Conservation (phyloP, 2,888 invertebrate species). For the Agrypnus murinus region DNA sequence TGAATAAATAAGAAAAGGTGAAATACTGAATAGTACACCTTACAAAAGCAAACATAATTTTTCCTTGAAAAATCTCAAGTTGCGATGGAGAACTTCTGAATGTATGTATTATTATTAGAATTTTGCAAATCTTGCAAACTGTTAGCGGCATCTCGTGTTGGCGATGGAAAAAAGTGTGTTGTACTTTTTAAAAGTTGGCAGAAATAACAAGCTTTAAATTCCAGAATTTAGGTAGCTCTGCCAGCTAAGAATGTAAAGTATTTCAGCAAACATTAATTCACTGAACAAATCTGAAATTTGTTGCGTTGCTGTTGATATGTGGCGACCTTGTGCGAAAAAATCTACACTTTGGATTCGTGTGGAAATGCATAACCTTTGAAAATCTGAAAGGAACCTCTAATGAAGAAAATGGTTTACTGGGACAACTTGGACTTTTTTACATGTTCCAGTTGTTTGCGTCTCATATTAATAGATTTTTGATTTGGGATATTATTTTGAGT, state of each 20-base stretch:
- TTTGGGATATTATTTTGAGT: no score
- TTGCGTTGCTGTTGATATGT: constrained; percentile 3
- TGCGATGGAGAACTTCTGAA: not conserved
- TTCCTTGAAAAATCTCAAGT: not conserved
- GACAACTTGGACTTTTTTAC: no score
- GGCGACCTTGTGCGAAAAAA: not conserved
- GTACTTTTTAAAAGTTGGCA: constrained; percentile 2
- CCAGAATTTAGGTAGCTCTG: constrained; percentile 31
- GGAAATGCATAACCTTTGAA: not conserved
- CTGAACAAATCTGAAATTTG: constrained; percentile 9
- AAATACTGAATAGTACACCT: not conserved
- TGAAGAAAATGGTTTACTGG: no score
- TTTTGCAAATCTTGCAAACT: constrained; percentile 14
- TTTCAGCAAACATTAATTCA: constrained; percentile 11
- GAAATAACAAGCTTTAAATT: constrained; percentile 10
- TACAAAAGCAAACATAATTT: not conserved
- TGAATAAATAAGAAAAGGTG: not conserved
- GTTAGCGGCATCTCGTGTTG: constrained; percentile 20
- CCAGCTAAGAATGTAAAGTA: constrained; percentile 1
- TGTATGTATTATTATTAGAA: not conserved
- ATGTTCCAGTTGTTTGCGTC: no score
- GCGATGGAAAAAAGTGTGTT: not conserved
- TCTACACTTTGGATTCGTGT: not conserved
- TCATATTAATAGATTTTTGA: no score
- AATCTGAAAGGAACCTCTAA: no score